phyloP scores from a whole-genome alignment of 2,888 invertebrate species.

The Bellardia pandia region DNA sequence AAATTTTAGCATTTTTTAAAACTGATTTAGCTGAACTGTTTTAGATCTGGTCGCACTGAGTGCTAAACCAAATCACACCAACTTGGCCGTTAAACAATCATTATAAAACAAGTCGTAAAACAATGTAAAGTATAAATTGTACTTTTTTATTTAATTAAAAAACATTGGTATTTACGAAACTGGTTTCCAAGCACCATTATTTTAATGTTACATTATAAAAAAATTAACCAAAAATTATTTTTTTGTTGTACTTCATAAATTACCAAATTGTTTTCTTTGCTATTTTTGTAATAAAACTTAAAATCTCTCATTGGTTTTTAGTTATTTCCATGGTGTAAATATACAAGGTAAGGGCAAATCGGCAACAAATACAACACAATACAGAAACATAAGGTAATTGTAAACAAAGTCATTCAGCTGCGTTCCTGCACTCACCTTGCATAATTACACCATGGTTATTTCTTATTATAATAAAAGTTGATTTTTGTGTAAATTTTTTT shows the following conservation, averaged over 20 bases:
- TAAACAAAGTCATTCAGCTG: too few relatives aligned
- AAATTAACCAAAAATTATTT: constrained; percentile 8
- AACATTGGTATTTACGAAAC: constrained; percentile 4
- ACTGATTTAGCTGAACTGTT: too few relatives aligned
- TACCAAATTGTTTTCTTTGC: background rate
- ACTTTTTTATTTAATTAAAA: background rate
- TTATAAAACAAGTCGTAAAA: constrained; percentile 8
- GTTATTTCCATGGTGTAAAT: background rate
- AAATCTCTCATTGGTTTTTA: background rate
- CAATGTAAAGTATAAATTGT: background rate
- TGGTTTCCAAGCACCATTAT: constrained; percentile 8
- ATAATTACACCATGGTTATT: too few relatives aligned
- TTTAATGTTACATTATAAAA: background rate
- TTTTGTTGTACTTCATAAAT: background rate
- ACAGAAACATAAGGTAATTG: too few relatives aligned
- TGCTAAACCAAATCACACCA: constrained; percentile 1
- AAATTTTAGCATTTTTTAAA: too few relatives aligned
- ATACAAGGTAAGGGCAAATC: too few relatives aligned
- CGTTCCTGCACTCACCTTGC: too few relatives aligned
- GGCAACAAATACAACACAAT: too few relatives aligned
- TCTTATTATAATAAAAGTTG: background rate
- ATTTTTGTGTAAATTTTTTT: background rate
- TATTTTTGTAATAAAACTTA: background rate
- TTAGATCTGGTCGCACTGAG: too few relatives aligned
- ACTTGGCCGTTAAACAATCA: background rate